Evolutionary conservation across 2,797 vertebrate species (phyloP).

Genomic region (Setipinna tenuifilis): DNA sequence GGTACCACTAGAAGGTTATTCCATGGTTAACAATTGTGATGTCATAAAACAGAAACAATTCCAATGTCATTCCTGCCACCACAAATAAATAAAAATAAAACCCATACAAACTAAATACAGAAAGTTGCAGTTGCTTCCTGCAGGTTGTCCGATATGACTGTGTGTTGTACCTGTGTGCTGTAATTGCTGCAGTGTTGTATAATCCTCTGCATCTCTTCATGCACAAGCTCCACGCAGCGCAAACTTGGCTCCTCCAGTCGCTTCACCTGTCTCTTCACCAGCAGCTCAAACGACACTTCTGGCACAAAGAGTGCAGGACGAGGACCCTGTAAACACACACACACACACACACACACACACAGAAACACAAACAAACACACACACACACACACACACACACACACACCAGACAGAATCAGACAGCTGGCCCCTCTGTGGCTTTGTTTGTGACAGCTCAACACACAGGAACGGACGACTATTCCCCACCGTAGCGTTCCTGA

Average conservation of each 20-base stretch:
- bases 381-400: slow-evolving; percentile 26
- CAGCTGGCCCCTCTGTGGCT: not conserved
- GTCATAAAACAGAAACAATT: not conserved
- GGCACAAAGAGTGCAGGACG: slow-evolving; percentile 97
- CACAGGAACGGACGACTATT: not conserved
- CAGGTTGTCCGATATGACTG: not conserved
- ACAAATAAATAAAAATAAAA: not conserved
- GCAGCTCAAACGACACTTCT: slow-evolving; percentile 94
- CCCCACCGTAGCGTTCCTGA: slow-evolving; percentile 95
- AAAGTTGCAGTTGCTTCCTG: not conserved
- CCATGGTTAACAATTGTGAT: not conserved
- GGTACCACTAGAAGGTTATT: not conserved
- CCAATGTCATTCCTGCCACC: not conserved
- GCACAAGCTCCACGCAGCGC: slow-evolving; percentile 96
- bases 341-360: not conserved
- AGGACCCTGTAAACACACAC: slow-evolving; percentile 80
- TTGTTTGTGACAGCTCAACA: not conserved
- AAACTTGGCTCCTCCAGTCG: slow-evolving; percentile 96
- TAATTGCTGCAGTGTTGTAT: slow-evolving; percentile 95
- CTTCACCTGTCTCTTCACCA: slow-evolving; percentile 98
- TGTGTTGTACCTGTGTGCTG: slow-evolving; percentile 74
- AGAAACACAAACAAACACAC: not conserved
- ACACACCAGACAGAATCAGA: not conserved
- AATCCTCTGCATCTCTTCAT: slow-evolving; percentile 99
- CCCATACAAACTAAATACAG: not conserved